A percentile compares a stretch with the other conserved stretches of the same genome.
These are phyloP conservation scores for Podilymbus podiceps DNA, from an alignment of 2,113 vertebrate species.

Conservation along the genomic window DNA sequence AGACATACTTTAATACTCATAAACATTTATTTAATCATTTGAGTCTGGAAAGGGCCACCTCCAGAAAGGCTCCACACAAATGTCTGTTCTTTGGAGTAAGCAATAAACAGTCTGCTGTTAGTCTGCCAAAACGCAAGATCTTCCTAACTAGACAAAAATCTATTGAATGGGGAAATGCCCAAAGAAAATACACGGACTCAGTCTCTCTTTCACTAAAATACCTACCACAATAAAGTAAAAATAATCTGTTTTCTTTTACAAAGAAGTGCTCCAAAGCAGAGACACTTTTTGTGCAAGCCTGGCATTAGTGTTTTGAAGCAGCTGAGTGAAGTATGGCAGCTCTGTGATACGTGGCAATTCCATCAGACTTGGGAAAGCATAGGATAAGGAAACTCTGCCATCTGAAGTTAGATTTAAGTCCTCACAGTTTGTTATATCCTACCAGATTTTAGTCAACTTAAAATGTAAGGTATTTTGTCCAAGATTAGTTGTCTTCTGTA, in stretches of 20 bases:
- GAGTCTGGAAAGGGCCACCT: not conserved
- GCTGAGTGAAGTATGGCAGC: not conserved
- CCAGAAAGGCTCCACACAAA: not conserved
- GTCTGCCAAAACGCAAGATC: not conserved
- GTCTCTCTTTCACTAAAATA: not conserved
- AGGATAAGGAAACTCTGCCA: not conserved
- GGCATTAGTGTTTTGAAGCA: not conserved
- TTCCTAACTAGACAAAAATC: slow-evolving; percentile 19
- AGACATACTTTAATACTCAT: not conserved
- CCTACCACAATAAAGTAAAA: not conserved
- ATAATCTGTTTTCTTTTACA: not conserved
- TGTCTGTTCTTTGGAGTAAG: not conserved
- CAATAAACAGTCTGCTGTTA: not conserved
- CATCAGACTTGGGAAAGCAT: not conserved
- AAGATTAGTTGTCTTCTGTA: not conserved
- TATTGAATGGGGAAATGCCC: not conserved
- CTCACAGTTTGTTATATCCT: not conserved
- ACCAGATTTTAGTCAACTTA: not conserved
- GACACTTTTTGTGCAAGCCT: not conserved
- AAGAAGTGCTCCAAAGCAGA: not conserved
- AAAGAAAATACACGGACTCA: not conserved
- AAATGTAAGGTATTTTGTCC: not conserved
- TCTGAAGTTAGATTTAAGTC: not conserved
- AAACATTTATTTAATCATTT: slow-evolving; percentile 16
- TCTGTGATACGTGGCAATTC: not conserved